Evolutionary conservation across 2,797 vertebrate genomes (phyloP).

Genomic region (Schizopygopsis malacanthus): DNA sequence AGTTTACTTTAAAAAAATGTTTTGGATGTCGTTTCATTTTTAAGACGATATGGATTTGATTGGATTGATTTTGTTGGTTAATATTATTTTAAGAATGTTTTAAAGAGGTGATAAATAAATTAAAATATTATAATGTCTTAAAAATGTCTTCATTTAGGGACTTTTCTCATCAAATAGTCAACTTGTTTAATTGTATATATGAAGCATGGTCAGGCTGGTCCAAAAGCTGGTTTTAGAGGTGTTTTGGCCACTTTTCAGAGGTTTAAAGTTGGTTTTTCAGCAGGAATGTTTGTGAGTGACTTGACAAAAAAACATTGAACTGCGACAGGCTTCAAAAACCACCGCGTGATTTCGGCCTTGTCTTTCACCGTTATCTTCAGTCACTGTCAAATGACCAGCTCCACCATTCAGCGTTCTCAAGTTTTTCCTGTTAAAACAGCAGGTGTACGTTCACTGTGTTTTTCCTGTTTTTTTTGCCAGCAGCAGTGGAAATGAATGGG

Average conservation of each 20-base stretch:
- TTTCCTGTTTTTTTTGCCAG: not conserved
- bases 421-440: conserved; percentile 11
- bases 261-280: not conserved
- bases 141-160: not conserved
- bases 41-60: not conserved
- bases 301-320: not conserved
- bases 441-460: not conserved
- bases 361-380: conserved; percentile 15
- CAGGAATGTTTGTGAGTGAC: not conserved
- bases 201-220: too few species aligned
- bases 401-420: not conserved
- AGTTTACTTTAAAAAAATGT: not conserved
- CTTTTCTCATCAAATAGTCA: not conserved
- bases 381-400: conserved; percentile 27
- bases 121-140: not conserved
- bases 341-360: not conserved
- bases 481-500: conserved; percentile 9
- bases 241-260: not conserved
- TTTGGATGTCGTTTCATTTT: not conserved
- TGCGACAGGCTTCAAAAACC: not conserved
- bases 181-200: not conserved
- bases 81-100: not conserved
- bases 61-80: not conserved
- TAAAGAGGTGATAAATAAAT: not conserved
- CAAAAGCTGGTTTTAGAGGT: not conserved